Evolutionary conservation across 1,140 invertebrate genomes (phyloP).

Genomic region (Hormaphis cornu): DNA sequence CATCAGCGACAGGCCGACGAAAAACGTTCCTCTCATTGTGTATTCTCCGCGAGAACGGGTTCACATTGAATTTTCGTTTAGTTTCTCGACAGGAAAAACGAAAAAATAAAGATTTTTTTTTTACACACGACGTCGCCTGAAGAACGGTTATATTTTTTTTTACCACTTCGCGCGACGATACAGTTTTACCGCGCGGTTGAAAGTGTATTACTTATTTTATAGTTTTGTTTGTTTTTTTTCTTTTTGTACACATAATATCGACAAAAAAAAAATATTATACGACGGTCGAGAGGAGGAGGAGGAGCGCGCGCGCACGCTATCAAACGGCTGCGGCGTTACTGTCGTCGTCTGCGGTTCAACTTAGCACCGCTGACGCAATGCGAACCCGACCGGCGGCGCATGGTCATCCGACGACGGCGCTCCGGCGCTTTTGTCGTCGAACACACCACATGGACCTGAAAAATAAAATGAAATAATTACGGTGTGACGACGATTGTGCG

Average conservation of each 20-base stretch:
- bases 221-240: no score
- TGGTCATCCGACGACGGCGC: constrained; percentile 15
- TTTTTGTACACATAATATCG: no score
- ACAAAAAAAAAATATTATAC: not conserved
- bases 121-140: no score
- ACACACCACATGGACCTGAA: constrained; percentile 20
- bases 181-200: no score
- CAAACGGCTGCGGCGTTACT: constrained; percentile 16
- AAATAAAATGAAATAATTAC: constrained; percentile 2
- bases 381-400: constrained; percentile 28
- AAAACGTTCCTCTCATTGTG: not conserved
- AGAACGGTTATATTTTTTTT: not conserved
- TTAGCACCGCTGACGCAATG: constrained; percentile 30
- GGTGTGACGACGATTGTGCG: no score
- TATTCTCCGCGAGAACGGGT: not conserved
- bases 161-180: no score
- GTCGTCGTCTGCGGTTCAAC: constrained; percentile 11
- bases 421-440: not conserved
- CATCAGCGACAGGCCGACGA: not conserved
- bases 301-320: not conserved
- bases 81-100: not conserved
- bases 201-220: no score
- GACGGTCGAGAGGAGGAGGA: constrained; percentile 3
- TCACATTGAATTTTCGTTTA: constrained; percentile 5
- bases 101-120: not conserved